Evolutionary conservation across 2,888 invertebrate genomes (phyloP).

Genomic region (Synanthedon andrenaeformis): DNA sequence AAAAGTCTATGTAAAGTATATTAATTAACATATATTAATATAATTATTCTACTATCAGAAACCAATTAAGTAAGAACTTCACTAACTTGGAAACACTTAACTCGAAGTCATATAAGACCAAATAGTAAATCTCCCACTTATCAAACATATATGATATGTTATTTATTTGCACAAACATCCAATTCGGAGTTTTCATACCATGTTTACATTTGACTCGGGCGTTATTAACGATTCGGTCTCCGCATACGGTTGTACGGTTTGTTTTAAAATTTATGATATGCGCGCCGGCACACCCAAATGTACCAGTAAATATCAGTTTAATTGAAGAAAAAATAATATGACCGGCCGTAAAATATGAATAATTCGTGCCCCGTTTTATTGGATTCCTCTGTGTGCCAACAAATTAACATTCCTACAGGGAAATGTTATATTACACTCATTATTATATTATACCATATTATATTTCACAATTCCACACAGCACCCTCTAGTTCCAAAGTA

Average conservation of each 20-base stretch:
- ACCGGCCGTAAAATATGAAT: neutral
- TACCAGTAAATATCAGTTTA: conserved; percentile 22
- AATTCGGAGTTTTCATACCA: conserved; percentile 10
- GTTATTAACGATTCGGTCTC: conserved; percentile 27
- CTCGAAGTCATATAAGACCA: neutral
- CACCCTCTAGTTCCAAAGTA: too few relatives aligned
- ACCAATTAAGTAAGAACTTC: too few relatives aligned
- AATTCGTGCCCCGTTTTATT: too few relatives aligned
- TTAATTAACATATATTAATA: too few relatives aligned
- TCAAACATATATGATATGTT: conserved; percentile 18
- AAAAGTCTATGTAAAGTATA: too few relatives aligned
- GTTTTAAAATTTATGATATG: conserved; percentile 44
- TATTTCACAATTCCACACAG: too few relatives aligned
- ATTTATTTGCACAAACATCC: conserved; percentile 30
- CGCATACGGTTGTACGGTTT: conserved; percentile 10
- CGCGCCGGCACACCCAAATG: conserved; percentile 6
- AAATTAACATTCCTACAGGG: too few relatives aligned
- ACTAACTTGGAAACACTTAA: too few relatives aligned
- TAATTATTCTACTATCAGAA: too few relatives aligned
- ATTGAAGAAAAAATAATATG: conserved; percentile 13
- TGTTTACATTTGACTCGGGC: conserved; percentile 27
- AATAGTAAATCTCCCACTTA: conserved; percentile 8
- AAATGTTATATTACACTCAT: too few relatives aligned
- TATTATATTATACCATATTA: too few relatives aligned
- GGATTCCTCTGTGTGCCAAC: too few relatives aligned